Evolutionary conservation across 2,797 vertebrate genomes (phyloP), one percentile per base, ranked within the genome.

Genomic region (Eutrigla gurnardus): DNA sequence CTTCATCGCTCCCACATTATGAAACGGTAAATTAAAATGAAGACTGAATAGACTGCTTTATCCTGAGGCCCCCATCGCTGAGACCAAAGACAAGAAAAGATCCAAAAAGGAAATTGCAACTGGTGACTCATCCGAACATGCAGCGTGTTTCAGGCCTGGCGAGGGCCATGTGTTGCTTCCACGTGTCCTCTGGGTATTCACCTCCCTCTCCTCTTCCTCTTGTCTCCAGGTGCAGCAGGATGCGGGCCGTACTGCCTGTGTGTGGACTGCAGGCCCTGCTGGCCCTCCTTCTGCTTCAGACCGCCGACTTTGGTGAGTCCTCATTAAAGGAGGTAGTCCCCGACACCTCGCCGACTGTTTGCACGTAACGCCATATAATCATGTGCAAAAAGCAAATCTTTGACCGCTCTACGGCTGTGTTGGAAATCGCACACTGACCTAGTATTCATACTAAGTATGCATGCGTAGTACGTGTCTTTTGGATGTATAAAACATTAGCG

Each of bases 141-240:
- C 39, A 9, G 35, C 36, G 47, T 57, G 58, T 35, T 39, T 74
- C 58, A 49, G 67, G 65, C 52, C 55, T 73, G 64, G 65, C 78
- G 58, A 80, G 62, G 60, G 33, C 60, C 66, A 58, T 32, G 58
- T 70, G 75, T 79, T 84, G 70, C 79, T 75, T 73, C 70, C 42
- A 42, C 36, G 32, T 60, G 11, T 73, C 49, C 70, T 86, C 59
- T 83, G 68, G 84, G 68, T 59, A 37, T 74, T 90, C 62, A 91
- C 60, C 11, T 32, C 65, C 49, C 37, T 42, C n/a, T 78, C 37
- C 77, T 78, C 67, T 73, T 45, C 59, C 6, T 86, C 60, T 88
- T 84, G 77, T 86, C 78, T 87, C 68, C 85, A 92, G 88, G 92
- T 92, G 89, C 83, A 84, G 90, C 91, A 94, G 92, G 93, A 95